Conservation (phyloP, 2,113 vertebrate species). For the Cnemophilus loriae region DNA sequence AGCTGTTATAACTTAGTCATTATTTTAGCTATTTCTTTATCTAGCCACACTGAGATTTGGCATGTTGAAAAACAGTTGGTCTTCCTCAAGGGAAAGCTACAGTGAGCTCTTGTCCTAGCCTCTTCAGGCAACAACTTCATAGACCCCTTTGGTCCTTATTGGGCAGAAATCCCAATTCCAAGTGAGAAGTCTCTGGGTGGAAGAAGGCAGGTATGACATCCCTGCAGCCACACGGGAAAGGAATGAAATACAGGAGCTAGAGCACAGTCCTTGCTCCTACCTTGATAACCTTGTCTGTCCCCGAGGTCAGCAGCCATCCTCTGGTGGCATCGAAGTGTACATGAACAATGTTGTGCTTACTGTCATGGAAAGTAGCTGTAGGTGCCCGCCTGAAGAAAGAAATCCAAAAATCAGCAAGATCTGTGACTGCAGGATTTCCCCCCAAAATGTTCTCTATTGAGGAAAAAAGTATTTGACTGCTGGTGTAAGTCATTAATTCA, state of each 20-base stretch:
- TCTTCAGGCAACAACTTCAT: neutral
- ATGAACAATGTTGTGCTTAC: conserved; percentile 89
- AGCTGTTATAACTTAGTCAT: neutral
- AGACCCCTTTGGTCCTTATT: neutral
- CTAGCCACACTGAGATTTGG: neutral
- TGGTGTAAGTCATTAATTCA: neutral
- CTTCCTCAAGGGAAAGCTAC: neutral
- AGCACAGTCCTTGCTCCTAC: conserved; percentile 58
- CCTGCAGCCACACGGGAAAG: neutral
- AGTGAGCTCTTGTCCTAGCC: neutral
- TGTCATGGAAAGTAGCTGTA: conserved; percentile 95
- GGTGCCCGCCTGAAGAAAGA: conserved; percentile 82
- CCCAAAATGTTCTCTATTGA: fast-evolving
- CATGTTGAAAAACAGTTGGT: neutral
- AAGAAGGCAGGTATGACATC: neutral
- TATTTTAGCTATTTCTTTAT: neutral
- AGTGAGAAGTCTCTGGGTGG: neutral
- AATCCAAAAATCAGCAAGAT: neutral
- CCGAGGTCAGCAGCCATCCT: conserved; percentile 90
- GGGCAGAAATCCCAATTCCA: neutral
- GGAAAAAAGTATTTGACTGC: neutral
- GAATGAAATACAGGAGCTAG: neutral
- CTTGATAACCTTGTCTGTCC: conserved; percentile 94
- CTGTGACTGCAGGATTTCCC: neutral
- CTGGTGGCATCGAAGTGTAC: conserved; percentile 94